Percentiles rank a stretch among this genome's conserved stretches.
These are phyloP conservation scores for Eucidaris tribuloides DNA, from an alignment of 35 echinoderm and acorn worm genomes.

Conservation along the genomic window DNA sequence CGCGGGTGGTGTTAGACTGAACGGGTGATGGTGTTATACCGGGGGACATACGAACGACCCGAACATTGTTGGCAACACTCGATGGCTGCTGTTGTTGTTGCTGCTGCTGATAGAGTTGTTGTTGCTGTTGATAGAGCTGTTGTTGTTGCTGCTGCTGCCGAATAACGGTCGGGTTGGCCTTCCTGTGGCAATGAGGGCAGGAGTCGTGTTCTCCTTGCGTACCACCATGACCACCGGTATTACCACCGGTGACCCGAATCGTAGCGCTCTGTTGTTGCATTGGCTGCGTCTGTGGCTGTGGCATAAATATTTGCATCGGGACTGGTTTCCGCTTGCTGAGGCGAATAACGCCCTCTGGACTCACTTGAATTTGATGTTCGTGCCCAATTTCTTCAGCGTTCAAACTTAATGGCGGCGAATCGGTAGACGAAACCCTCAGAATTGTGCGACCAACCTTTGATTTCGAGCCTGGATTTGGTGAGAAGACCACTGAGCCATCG, in stretches of 20 bases:
- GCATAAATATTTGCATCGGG: conserved; percentile 23
- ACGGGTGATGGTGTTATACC: conserved; percentile 14
- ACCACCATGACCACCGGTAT: conserved; percentile 10
- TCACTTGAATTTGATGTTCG: conserved; percentile 49
- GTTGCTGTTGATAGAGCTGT: too few relatives aligned
- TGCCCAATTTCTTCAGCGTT: conserved; percentile 15
- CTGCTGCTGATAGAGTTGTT: too few relatives aligned
- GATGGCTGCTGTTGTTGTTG: neutral
- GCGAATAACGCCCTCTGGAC: conserved; percentile 57
- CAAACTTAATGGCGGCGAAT: conserved; percentile 24
- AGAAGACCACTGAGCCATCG: conserved; percentile 47
- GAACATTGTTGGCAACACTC: conserved; percentile 3
- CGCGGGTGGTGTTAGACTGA: neutral
- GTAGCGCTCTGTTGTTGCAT: neutral
- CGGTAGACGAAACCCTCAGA: conserved; percentile 14
- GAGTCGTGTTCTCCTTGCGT: neutral
- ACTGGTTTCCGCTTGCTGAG: conserved; percentile 58
- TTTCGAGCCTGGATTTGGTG: conserved; percentile 8
- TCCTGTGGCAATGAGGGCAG: conserved; percentile 42
- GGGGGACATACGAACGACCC: conserved; percentile 16
- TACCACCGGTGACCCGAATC: conserved; percentile 38
- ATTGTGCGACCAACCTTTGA: conserved; percentile 26
- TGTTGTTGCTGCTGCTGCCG: too few relatives aligned
- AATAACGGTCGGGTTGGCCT: neutral
- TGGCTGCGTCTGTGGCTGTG: neutral